These are phyloP conservation scores for Nematopogon swammerdamellus DNA, from an alignment of 2,888 invertebrate species.

Conservation along the genomic window DNA sequence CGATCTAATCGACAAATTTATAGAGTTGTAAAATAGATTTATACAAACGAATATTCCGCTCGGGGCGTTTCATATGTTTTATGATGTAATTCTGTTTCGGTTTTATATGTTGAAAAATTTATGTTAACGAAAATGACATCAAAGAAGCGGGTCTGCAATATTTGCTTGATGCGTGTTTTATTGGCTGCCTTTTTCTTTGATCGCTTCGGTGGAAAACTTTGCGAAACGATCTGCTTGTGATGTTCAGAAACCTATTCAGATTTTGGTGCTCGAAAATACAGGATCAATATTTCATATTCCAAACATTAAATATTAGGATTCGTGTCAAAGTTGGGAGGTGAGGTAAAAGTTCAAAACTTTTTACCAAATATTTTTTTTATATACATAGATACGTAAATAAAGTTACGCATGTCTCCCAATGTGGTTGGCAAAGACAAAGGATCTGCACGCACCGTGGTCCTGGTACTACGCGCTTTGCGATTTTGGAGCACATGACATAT, in stretches of 20 bases:
- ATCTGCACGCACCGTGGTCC: too few species aligned
- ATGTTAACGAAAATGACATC: slow-evolving; percentile 41
- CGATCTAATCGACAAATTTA: slow-evolving; percentile 49
- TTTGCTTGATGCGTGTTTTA: slow-evolving; percentile 1
- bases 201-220: background rate
- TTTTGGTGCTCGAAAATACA: background rate
- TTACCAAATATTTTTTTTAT: too few species aligned
- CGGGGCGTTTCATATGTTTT: background rate
- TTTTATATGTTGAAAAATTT: slow-evolving; percentile 28
- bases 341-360: too few species aligned
- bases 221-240: background rate
- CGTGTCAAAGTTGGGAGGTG: too few species aligned
- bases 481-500: too few species aligned
- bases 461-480: too few species aligned
- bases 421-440: too few species aligned
- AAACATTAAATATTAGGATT: background rate
- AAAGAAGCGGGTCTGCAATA: slow-evolving; percentile 21
- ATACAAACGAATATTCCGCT: slow-evolving; percentile 14
- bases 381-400: too few species aligned
- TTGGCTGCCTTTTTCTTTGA: background rate
- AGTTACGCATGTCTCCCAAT: too few species aligned
- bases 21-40: slow-evolving; percentile 48
- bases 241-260: background rate
- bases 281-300: background rate
- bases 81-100: background rate